Evolutionary conservation across 2,113 vertebrate species (phyloP), one percentile per base, ranked within the genome.

Genomic region (Epinephelus lanceolatus): DNA sequence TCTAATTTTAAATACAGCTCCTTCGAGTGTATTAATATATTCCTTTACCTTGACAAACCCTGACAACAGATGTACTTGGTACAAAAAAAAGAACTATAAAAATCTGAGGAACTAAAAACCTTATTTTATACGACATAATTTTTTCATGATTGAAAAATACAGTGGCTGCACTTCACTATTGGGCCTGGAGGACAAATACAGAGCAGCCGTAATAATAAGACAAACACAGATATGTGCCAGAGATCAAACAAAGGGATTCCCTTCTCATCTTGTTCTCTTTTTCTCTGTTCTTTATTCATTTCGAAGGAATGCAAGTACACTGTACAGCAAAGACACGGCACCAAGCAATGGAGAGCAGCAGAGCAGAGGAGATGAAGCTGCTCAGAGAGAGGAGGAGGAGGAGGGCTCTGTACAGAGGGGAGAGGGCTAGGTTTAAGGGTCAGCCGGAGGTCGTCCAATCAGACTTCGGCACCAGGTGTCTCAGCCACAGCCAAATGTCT

Each of bases 281-380:
- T 71, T 83, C 40, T 74, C 68, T 85, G 13, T 61, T 81, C 60
- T 95, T 94, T 93, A 97, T 97, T 98, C 89, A 96, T 96, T 96
- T 96, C 90, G 93, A 97, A 96, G 96, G 95, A 97, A 93, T 96
- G 96, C 96, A 96, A 96, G 96, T 96, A 96, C 94, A 95, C 91
- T 94, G 94, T 95, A 95, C 97, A 98, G 96, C 96, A 97, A 97
- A 96, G 96, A 97, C 97, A 97, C 96, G 96, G 95, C 97, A 97
- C 96, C 78, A 95, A 97, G 97, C 96, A 96, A 97, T 97, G 96
- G 95, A 90, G 93, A 94, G 93, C 88, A 92, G 89, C 89, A 91
- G 92, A 89, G 72, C 75, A 87, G 91, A 92, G 89, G 92, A 92
- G 76, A 94, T 92, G 92, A 79, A 88, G 88, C 80, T 88, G 89